Percentiles rank a stretch among this genome's conserved stretches.
These are phyloP conservation scores for Spinus pinus DNA, from an alignment of 2,797 vertebrate genomes.

Conservation along the genomic window DNA sequence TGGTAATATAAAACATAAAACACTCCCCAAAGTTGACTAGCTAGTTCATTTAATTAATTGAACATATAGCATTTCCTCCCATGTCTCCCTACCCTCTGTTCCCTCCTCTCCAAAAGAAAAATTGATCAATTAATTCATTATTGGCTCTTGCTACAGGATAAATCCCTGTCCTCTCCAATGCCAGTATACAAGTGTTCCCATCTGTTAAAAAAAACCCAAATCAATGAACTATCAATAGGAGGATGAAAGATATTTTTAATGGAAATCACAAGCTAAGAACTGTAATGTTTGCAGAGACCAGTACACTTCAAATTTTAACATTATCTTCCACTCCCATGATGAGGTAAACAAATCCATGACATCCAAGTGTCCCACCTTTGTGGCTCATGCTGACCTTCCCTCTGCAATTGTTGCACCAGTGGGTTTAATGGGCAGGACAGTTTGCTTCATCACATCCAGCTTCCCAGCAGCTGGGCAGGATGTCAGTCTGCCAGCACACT, in stretches of 20 bases:
- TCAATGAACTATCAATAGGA: background rate
- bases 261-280: background rate
- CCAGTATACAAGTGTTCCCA: background rate
- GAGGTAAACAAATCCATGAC: background rate
- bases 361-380: accelerated
- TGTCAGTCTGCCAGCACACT: background rate
- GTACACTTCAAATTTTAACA: background rate
- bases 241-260: background rate
- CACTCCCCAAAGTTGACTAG: background rate
- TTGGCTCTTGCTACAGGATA: background rate
- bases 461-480: background rate
- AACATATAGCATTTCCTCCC: background rate
- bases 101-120: background rate
- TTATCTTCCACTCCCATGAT: background rate
- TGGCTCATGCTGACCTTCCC: background rate
- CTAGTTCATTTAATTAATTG: background rate
- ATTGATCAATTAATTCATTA: background rate
- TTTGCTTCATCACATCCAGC: background rate
- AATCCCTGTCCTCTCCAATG: background rate
- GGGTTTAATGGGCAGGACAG: background rate
- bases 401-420: background rate
- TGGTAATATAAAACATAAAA: background rate
- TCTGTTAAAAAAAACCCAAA: background rate
- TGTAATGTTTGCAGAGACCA: background rate
- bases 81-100: background rate